Evolutionary conservation across 1,140 invertebrate genomes (phyloP), one percentile per base, ranked within the genome.

Genomic region (Drosophila busckii): DNA sequence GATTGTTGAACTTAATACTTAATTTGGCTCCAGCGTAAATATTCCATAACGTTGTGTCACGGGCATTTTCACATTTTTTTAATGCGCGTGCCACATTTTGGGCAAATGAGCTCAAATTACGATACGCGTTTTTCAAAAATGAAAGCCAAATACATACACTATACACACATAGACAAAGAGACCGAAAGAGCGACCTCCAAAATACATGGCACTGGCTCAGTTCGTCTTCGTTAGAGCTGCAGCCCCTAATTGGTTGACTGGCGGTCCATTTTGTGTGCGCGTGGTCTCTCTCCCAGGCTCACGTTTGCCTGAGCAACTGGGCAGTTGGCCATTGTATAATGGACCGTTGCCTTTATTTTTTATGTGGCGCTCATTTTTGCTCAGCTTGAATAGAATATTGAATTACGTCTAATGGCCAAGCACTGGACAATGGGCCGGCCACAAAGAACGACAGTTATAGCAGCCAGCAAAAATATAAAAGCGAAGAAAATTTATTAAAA

Each of bases 401-500:
- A 80, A 78, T 78, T 80, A 78, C 73, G 29, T 41, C 68, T 78
- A 78, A 78, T 78, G 73, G 73, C 37, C 58, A 56, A 52, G 32
- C 31, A 31, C 20, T 44, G 50, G 28, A 70, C 49, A 62, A 69
- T 53, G 62, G 50, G 32, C n/a, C 31, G 26, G 37, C 53, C 53
- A 52, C 48, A 63, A 78, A 63, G 56, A 54, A 54, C 54, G 70
- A 41, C 45, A 50, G 53, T 35, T 15, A 9, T 25, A 42, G 37
- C 12, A 28, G 22, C 19, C 6, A 34, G 22, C n/a, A 54, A 25
- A 28, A 10, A 9, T 13, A 20, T 19, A 32, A n/a, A 55, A 59
- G 44, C 17, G 19, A 5, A 34, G 35, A 41, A 12, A 45, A 28
- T 53, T 59, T 52, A 50, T 59, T 60, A 55, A 44, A 68, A 61